Evolutionary conservation across 2,888 invertebrate species (phyloP).

Genomic region (Hydropsyche betteni): DNA sequence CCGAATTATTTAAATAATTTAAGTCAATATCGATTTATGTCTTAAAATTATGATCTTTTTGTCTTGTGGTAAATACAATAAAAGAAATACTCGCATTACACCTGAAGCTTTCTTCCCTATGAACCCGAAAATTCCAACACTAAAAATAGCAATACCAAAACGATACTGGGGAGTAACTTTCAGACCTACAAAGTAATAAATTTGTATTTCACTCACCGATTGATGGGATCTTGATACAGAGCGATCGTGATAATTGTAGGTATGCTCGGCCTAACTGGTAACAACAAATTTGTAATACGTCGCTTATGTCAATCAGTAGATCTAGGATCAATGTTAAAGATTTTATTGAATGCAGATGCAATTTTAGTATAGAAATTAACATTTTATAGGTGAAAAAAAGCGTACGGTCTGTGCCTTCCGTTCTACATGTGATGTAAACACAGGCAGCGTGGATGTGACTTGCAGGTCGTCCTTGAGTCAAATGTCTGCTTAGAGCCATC

Average conservation of each 20-base stretch:
- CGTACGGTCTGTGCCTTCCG: slow-evolving; percentile 94
- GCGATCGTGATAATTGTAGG: slow-evolving; percentile 84
- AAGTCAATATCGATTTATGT: slow-evolving; percentile 49
- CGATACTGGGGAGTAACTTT: too few species aligned
- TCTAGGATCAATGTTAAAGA: slow-evolving; percentile 64
- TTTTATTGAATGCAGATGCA: background rate
- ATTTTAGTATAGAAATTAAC: background rate
- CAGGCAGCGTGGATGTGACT: slow-evolving; percentile 95
- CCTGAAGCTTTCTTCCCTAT: slow-evolving; percentile 51
- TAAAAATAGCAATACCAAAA: too few species aligned
- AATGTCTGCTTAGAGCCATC: slow-evolving; percentile 82
- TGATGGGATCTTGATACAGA: slow-evolving; percentile 90
- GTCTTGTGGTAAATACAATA: slow-evolving; percentile 54
- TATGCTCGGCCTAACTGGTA: slow-evolving; percentile 95
- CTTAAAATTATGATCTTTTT: slow-evolving; percentile 53
- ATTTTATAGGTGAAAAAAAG: slow-evolving; percentile 58
- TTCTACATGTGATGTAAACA: slow-evolving; percentile 95
- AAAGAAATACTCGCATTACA: slow-evolving; percentile 42
- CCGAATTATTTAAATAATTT: slow-evolving; percentile 33
- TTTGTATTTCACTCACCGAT: slow-evolving; percentile 73
- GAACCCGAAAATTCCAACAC: too few species aligned
- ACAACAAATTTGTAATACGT: slow-evolving; percentile 95
- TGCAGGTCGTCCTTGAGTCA: slow-evolving; percentile 91
- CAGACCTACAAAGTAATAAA: slow-evolving; percentile 17
- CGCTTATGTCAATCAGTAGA: slow-evolving; percentile 96